A percentile compares a stretch with the other conserved stretches of the same genome.
Conservation (phyloP, 2,888 invertebrate species). For the Mythimna ferrago region DNA sequence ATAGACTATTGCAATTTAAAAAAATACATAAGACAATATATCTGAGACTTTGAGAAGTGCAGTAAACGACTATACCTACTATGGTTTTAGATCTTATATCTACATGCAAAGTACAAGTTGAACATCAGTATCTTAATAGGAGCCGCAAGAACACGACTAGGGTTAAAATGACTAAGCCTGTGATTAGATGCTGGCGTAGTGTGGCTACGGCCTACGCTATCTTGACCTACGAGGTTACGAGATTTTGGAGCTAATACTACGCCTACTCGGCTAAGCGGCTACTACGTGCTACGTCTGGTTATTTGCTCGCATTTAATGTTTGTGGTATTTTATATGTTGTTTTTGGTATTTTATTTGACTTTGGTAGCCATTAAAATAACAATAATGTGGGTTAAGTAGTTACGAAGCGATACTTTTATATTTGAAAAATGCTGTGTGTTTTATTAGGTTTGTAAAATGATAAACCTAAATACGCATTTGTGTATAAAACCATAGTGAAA, state of each 20-base stretch:
- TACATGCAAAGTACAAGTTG: conserved; percentile 17
- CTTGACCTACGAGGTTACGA: conserved; percentile 54
- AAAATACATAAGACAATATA: not conserved
- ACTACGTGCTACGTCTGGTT: conserved; percentile 15
- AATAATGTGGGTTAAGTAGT: not conserved
- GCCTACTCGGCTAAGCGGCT: conserved; percentile 20
- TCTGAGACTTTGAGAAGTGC: not conserved
- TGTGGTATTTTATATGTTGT: too few relatives aligned
- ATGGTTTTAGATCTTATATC: not conserved
- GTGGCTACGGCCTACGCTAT: conserved; percentile 43
- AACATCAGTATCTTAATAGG: conserved; percentile 36
- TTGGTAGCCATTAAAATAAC: not conserved
- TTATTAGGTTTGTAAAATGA: not conserved
- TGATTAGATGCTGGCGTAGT: conserved; percentile 46
- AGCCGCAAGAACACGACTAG: conserved; percentile 51
- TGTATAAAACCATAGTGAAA: not conserved
- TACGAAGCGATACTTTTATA: too few relatives aligned
- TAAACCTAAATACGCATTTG: not conserved
- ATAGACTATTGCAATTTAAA: too few relatives aligned
- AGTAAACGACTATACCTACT: not conserved
- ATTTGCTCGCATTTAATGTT: conserved; percentile 20
- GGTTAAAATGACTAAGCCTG: conserved; percentile 43
- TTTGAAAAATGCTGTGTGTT: not conserved
- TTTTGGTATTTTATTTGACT: not conserved
- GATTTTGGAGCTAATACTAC: conserved; percentile 42